Conservation (phyloP, 2,888 invertebrate genomes). For the Tigriopus californicus region DNA sequence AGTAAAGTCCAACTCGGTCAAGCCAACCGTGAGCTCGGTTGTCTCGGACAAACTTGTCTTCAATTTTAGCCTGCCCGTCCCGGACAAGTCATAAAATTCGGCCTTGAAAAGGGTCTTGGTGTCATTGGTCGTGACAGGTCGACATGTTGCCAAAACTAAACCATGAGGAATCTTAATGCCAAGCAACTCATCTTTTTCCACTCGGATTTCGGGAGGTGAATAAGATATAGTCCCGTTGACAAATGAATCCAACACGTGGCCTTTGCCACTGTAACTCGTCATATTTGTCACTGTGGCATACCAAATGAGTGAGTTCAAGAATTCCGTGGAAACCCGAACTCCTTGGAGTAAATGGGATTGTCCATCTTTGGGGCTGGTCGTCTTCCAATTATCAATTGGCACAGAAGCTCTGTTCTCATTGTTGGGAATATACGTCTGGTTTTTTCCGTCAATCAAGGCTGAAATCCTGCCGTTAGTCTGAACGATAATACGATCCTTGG, state of each 20-base stretch:
- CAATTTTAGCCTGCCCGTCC: not conserved
- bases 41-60: not conserved
- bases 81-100: not conserved
- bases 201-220: not conserved
- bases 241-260: not conserved
- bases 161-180: not conserved
- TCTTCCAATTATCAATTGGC: not conserved
- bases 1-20: not conserved
- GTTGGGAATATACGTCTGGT: not conserved
- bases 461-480: not conserved
- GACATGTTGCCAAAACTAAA: not conserved
- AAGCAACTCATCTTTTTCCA: not conserved
- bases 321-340: not conserved
- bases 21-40: not conserved
- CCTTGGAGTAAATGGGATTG: slow-evolving; percentile 8
- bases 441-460: not conserved
- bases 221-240: not conserved
- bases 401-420: not conserved
- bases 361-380: not conserved
- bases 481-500: not conserved
- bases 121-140: not conserved
- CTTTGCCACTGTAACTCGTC: not conserved
- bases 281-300: not conserved
- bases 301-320: not conserved
- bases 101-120: slow-evolving; percentile 1